These are phyloP conservation scores for Empidonax traillii DNA, from an alignment of 2,113 vertebrate genomes.

Conservation along the genomic window DNA sequence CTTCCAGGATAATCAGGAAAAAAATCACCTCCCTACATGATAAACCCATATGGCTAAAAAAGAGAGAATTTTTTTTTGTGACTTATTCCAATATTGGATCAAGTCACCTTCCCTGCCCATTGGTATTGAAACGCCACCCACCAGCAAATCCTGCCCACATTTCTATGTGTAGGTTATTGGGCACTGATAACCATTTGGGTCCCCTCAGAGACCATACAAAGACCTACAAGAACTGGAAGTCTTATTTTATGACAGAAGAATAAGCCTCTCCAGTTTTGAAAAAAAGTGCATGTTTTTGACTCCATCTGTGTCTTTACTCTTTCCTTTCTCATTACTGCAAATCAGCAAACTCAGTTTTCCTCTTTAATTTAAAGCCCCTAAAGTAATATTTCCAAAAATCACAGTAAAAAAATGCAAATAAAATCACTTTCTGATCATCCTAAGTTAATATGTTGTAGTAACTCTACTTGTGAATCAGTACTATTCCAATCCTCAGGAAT, in stretches of 20 bases:
- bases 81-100: not conserved
- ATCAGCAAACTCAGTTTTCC: not conserved
- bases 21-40: not conserved
- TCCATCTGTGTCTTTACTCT: not conserved
- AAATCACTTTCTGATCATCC: not conserved
- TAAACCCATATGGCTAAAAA: not conserved
- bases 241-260: not conserved
- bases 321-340: not conserved
- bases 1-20: not conserved
- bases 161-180: not conserved
- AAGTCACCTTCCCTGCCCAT: not conserved
- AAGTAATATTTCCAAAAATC: not conserved
- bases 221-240: not conserved
- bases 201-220: not conserved
- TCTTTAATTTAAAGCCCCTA: not conserved
- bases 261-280: fast-evolving
- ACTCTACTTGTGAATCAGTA: not conserved
- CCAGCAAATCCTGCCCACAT: not conserved
- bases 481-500: not conserved
- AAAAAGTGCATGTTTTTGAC: not conserved
- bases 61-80: not conserved
- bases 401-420: not conserved
- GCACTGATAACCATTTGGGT: not conserved
- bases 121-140: not conserved
- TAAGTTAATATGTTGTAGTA: not conserved